These are phyloP conservation scores for Siphamia tubifer DNA, from an alignment of 2,113 vertebrate species.

Conservation along the genomic window DNA sequence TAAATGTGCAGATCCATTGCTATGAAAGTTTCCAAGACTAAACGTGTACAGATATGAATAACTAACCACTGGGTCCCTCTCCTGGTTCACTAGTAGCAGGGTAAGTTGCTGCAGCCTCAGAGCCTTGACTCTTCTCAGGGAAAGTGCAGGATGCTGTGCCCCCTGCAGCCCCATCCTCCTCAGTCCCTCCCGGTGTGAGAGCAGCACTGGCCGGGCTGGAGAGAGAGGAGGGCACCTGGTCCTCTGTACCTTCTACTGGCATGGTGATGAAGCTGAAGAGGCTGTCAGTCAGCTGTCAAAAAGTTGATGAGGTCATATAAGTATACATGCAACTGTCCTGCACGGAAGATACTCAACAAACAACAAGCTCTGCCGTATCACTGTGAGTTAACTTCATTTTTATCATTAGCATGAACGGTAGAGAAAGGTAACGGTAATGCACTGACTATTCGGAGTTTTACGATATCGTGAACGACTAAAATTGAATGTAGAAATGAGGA, in stretches of 20 bases:
- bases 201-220: constrained; percentile 70
- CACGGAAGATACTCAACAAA: too few species aligned
- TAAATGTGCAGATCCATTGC: too few species aligned
- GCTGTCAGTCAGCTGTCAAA: background rate
- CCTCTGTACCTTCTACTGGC: constrained; percentile 74
- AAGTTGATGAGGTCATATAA: background rate
- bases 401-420: too few species aligned
- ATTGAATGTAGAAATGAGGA: too few species aligned
- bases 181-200: constrained; percentile 56
- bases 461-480: too few species aligned
- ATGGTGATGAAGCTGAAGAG: constrained; percentile 65
- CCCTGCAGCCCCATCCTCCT: constrained; percentile 68
- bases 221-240: constrained; percentile 57
- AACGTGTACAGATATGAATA: too few species aligned
- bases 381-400: too few species aligned
- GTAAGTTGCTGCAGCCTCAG: constrained; percentile 56
- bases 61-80: constrained; percentile 66
- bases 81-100: constrained; percentile 49
- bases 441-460: too few species aligned
- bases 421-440: too few species aligned
- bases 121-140: constrained; percentile 53
- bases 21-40: too few species aligned
- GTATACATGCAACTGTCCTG: background rate
- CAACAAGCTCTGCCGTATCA: too few species aligned
- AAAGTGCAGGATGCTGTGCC: constrained; percentile 52